Evolutionary conservation across 2,888 invertebrate genomes (phyloP), one percentile per base, ranked within the genome.

Genomic region (Chrysodeixis includens): DNA sequence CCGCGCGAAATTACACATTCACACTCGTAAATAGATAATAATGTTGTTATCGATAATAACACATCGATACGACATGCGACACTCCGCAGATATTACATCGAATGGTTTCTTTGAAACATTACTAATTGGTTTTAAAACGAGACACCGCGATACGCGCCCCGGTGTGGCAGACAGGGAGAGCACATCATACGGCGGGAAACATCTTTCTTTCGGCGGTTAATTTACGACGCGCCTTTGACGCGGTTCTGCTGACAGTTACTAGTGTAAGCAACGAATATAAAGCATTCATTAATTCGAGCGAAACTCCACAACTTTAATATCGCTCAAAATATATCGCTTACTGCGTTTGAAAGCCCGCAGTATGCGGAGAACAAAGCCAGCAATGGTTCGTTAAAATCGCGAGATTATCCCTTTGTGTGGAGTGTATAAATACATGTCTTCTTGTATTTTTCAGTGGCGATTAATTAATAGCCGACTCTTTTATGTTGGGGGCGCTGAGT

Each of bases 321-420:
- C 82, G 76, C 79, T 83, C 76, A 60, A 84, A 84, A 90, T 90
- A 89, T 87, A 92, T 90, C 79, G 86, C 85, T 84, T 79, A 76
- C 81, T 83, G 70, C 77, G 85, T 89, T 84, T 78, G 77, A 84
- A 76, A 75, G 60, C 65, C 63, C 66, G 60, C 69, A 60, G 73
- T 73, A 81, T 80, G 65, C 56, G 52, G 52, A 86, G 80, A 93
- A 93, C 93, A 93, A 93, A 94, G 92, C 84, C 71, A 72, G 86
- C 86, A 88, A 93, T 92, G 93, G 91, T 87, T 93, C 92, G 90
- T 91, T 93, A 90, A 92, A 82, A 83, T 83, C 67, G 79, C 78
- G 79, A 74, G 72, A 71, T 74, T 76, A 67, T 62, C 72, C 75
- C 67, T 81, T 80, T 81, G 77, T 77, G 69, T 68, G 56, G 61